Base-by-base conservation (phyloP, 2,888 invertebrate species). In the Ferdinandea cuprea region DNA sequence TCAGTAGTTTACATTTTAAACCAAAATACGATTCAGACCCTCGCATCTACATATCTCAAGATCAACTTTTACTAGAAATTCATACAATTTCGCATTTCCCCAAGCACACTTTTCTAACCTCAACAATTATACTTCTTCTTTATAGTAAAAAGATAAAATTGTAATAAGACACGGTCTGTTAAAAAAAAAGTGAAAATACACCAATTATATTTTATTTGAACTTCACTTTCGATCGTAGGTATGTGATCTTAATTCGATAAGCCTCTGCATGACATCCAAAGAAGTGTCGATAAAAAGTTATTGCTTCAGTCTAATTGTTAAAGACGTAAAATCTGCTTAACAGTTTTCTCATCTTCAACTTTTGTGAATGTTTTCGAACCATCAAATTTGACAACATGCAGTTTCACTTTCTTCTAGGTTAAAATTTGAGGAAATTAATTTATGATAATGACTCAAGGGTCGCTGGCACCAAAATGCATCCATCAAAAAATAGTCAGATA, bases 151-250 rank as follows among this genome's bases (percentile, higher is more conserved):
- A n/a, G n/a, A 35, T 3, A 37, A 40, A 25, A 4, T 13, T 5
- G 19, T 56, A 9, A 56, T 37, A 21, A 4, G 44, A 44, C 30
- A 59, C 65, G 40, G 65, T 37, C 42, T 17, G 15, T 44, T 61
- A 44, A 46, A 56, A 44, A n/a, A 66, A 68, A 54, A 56, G 54
- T 68, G 68, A 54, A 68, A 68, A 68, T 25, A 56, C 17, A 11
- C 13, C 54, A 68, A 68, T 56, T 56, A 68, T 11, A 35, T 11
- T 11, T 35, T 35, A n/a, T 40, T 25, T 15, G 21, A 13, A 21
- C 30, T 21, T 32, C 17, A 54, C 66, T 68, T 54, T 68, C 30
- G 6, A 2, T 54, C 40, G 3, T 5, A 15, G 3, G 1, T n/a
- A n/a, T n/a, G 8, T 13, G 32, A 8, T 13, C 13, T 32, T 6